Evolutionary conservation across 1,140 invertebrate species (phyloP), one percentile per base, ranked within the genome.

Genomic region (Ooceraea biroi): DNA sequence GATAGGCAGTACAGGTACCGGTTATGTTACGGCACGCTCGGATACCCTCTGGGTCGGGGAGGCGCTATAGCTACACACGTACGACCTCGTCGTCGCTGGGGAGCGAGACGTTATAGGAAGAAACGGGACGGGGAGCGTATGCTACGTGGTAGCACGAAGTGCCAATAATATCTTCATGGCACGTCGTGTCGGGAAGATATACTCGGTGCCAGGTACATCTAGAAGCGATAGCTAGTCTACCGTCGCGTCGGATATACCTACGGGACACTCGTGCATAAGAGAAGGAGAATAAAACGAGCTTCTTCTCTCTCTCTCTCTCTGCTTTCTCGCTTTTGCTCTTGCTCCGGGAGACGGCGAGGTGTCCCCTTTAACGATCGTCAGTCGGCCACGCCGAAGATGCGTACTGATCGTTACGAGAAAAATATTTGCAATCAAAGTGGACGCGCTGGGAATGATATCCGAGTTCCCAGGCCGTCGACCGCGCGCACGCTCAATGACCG

Each of bases 131-230:
- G 63, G 10, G 46, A 71, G 61, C 55, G 77, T 55, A 60, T 71
- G 44, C 73, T 80, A 80, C 66, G 82, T 69, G 83, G 68, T 84
- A 83, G 72, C 83, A 57, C 88, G 57, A 63, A 90, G 80, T 89
- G 86, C 82, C 85, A 90, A 90, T 90, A 90, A 90, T 89, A 89
- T 90, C 88, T 84, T 89, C 80, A 76, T 77, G 86, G 83, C 74
- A 77, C 78, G 80, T 85, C 85, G 88, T 87, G 83, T 82, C 52
- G 65, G 50, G 41, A 74, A 90, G 83, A 90, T 89, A 76, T 87
- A 88, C 68, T 69, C 50, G 36, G 50, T 66, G 27, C 60, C 60
- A 58, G 86, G 63, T 76, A 83, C 72, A 85, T 89, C 57, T 61
- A 50, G 41, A 69, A 58, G 65, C 85, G 84, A 85, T 74, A 83